phyloP scores from a whole-genome alignment of 2,888 invertebrate species.

The Himalopsyche anomala region DNA sequence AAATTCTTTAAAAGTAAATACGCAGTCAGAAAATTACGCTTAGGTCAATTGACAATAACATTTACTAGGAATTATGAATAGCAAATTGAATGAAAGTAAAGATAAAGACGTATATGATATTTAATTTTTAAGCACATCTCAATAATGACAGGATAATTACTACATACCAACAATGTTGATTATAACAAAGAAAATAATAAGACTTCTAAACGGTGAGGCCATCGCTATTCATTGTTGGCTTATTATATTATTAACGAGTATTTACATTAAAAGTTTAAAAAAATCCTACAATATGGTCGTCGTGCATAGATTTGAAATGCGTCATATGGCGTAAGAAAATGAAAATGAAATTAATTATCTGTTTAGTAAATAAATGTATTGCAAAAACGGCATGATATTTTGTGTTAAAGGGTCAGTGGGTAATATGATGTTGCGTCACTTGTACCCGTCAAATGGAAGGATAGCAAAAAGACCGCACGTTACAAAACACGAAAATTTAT shows the following conservation, averaged over 20 bases:
- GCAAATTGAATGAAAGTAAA: too few relatives aligned
- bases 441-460: constrained; percentile 6
- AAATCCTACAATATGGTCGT: neutral
- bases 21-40: too few relatives aligned
- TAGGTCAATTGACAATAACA: too few relatives aligned
- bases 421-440: neutral
- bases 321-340: neutral
- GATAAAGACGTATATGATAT: too few relatives aligned
- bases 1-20: too few relatives aligned
- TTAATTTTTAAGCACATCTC: too few relatives aligned
- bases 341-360: constrained; percentile 20
- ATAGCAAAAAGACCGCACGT: too few relatives aligned
- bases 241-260: constrained; percentile 34
- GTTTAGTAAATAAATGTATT: constrained; percentile 18
- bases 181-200: constrained; percentile 20
- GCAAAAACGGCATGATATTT: constrained; percentile 18
- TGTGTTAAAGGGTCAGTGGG: constrained; percentile 27
- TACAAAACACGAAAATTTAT: too few relatives aligned
- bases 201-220: neutral
- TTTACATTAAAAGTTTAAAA: constrained; percentile 3
- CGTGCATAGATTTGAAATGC: neutral
- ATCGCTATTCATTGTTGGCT: constrained; percentile 13
- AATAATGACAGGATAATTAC: too few relatives aligned
- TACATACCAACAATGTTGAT: neutral
- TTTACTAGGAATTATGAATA: too few relatives aligned